Conservation (phyloP, 1,140 invertebrate genomes). For the Mylabris phalerata region DNA sequence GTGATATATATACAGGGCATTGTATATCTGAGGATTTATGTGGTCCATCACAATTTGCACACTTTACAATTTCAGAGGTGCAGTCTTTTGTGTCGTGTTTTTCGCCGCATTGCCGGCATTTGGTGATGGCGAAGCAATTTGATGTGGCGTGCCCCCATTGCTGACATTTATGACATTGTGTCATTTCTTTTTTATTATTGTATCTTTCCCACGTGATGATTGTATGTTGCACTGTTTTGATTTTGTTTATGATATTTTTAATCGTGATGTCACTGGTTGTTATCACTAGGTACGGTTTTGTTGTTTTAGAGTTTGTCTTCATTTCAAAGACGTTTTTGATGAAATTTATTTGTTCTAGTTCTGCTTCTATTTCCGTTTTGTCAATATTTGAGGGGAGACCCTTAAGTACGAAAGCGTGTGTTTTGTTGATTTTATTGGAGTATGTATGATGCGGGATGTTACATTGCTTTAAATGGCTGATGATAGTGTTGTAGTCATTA, state of each 20-base stretch:
- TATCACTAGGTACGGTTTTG: not conserved
- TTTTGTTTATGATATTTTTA: not conserved
- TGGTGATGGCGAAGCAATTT: slow-evolving; percentile 28
- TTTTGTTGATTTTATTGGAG: not conserved
- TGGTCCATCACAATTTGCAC: slow-evolving; percentile 32
- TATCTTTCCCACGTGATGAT: slow-evolving; percentile 25
- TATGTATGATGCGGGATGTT: not conserved
- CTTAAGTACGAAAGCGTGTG: not conserved
- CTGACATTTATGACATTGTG: slow-evolving; percentile 37
- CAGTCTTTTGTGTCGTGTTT: slow-evolving; percentile 34
- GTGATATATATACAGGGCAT: not conserved
- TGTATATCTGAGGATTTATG: slow-evolving; percentile 22
- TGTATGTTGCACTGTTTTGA: not conserved
- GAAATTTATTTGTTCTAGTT: not conserved
- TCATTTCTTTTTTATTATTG: slow-evolving; percentile 22
- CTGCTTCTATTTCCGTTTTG: not conserved
- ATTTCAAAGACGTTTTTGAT: not conserved
- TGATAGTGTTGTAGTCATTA: not conserved
- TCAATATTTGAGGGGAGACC: not conserved
- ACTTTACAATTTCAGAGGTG: slow-evolving; percentile 24
- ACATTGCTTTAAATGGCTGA: not conserved
- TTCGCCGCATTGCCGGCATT: slow-evolving; percentile 37
- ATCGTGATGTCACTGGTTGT: not conserved
- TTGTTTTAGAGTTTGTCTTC: not conserved
- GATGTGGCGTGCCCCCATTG: slow-evolving; percentile 35